These are phyloP conservation scores for Chelidonichthys spinosus DNA, from an alignment of 2,797 vertebrate genomes.

Conservation along the genomic window DNA sequence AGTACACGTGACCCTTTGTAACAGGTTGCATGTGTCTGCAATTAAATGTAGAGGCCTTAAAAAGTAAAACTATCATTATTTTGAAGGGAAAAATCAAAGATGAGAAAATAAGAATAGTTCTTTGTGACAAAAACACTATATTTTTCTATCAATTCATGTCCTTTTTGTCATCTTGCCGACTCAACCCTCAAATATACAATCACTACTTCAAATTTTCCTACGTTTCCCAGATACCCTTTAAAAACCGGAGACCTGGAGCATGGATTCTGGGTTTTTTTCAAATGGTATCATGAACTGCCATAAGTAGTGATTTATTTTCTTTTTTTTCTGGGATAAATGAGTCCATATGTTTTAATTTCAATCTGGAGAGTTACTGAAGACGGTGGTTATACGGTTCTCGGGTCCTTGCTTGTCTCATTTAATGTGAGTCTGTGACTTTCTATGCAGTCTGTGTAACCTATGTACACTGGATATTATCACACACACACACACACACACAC, in stretches of 20 bases:
- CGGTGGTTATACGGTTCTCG: too few relatives aligned
- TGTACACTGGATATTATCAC: neutral
- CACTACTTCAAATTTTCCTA: neutral
- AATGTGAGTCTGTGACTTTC: neutral
- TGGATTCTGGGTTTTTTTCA: neutral
- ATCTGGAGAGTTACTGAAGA: neutral
- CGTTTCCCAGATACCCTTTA: neutral
- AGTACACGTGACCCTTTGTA: neutral
- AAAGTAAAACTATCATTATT: neutral
- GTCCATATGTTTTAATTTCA: neutral
- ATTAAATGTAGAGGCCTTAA: neutral
- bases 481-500: conserved; percentile 24
- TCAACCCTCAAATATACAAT: neutral
- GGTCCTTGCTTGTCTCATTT: too few relatives aligned
- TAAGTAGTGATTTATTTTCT: neutral
- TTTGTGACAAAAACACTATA: neutral
- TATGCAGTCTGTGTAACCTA: neutral
- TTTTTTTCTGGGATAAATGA: neutral
- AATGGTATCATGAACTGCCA: neutral
- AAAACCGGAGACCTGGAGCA: neutral
- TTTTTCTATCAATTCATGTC: neutral
- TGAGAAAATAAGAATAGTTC: neutral
- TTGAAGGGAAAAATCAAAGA: neutral
- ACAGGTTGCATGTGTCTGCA: neutral
- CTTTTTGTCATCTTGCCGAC: neutral